phyloP scores from a whole-genome alignment of 2,113 vertebrate genomes.

The Acanthisitta chloris region DNA sequence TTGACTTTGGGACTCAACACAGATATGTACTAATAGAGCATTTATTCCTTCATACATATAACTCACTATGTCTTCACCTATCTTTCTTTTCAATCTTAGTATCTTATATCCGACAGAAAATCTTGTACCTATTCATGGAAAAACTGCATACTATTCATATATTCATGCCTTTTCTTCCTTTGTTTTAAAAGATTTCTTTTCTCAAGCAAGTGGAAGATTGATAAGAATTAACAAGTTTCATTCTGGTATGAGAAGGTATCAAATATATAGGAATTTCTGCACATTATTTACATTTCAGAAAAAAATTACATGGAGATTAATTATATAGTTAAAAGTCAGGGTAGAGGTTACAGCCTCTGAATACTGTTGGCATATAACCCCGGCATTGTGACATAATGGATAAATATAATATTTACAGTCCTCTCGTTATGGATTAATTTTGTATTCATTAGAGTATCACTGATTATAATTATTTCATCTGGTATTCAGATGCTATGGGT shows the following conservation, averaged over 20 bases:
- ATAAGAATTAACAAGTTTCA: not conserved
- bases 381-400: conserved; percentile 17
- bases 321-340: not conserved
- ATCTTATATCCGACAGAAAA: not conserved
- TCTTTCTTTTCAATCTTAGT: not conserved
- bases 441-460: conserved; percentile 23
- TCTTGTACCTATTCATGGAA: not conserved
- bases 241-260: not conserved
- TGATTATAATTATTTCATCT: conserved; percentile 40
- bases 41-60: not conserved
- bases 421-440: conserved; percentile 14
- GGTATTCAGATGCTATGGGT: conserved; percentile 42
- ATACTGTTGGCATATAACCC: not conserved
- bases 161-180: not conserved
- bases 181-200: not conserved
- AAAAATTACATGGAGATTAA: not conserved
- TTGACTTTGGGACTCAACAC: not conserved
- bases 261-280: not conserved
- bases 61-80: not conserved
- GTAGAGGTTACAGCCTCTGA: not conserved
- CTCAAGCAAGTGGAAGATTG: not conserved
- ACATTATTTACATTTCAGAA: not conserved
- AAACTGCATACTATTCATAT: not conserved
- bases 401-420: conserved; percentile 35
- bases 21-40: not conserved